phyloP scores from a whole-genome alignment of 2,113 vertebrate species.

The Neomonachus schauinslandi region DNA sequence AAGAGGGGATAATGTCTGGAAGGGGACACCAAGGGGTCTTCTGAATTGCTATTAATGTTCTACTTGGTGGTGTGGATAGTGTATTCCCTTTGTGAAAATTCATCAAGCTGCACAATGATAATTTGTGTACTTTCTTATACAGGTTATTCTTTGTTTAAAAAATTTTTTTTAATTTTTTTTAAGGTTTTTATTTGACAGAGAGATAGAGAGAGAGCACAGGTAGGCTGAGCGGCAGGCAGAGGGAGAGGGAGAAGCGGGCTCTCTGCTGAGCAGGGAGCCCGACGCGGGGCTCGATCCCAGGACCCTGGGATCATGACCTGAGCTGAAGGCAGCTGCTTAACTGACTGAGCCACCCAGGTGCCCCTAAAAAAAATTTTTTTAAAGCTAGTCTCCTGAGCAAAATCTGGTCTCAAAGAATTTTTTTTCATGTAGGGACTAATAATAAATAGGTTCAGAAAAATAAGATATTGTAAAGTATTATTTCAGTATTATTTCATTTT shows the following conservation, averaged over 20 bases:
- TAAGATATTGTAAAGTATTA: constrained; percentile 16
- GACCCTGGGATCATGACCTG: too few relatives aligned
- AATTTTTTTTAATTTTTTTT: too few relatives aligned
- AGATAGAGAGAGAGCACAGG: too few relatives aligned
- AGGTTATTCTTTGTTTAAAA: background rate
- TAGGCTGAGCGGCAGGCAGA: too few relatives aligned
- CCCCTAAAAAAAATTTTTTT: background rate
- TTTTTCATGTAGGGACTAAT: constrained; percentile 23
- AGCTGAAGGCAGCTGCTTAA: too few relatives aligned
- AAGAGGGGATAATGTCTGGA: background rate
- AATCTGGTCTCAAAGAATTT: constrained; percentile 5
- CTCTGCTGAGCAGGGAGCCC: too few relatives aligned
- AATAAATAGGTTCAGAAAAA: constrained; percentile 40
- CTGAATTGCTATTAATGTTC: background rate
- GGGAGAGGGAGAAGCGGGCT: too few relatives aligned
- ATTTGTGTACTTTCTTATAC: background rate
- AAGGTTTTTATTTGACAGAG: too few relatives aligned
- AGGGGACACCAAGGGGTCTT: background rate
- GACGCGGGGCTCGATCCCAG: too few relatives aligned
- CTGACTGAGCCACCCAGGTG: too few relatives aligned
- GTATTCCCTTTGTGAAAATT: constrained; percentile 28
- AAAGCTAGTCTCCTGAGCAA: constrained; percentile 10
- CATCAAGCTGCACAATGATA: background rate
- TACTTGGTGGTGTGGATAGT: background rate
- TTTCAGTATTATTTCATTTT: constrained; percentile 43